A percentile compares a stretch with the other conserved stretches of the same genome.
These are phyloP conservation scores for Danionella cerebrum DNA, from an alignment of 2,113 vertebrate genomes.

Conservation along the genomic window DNA sequence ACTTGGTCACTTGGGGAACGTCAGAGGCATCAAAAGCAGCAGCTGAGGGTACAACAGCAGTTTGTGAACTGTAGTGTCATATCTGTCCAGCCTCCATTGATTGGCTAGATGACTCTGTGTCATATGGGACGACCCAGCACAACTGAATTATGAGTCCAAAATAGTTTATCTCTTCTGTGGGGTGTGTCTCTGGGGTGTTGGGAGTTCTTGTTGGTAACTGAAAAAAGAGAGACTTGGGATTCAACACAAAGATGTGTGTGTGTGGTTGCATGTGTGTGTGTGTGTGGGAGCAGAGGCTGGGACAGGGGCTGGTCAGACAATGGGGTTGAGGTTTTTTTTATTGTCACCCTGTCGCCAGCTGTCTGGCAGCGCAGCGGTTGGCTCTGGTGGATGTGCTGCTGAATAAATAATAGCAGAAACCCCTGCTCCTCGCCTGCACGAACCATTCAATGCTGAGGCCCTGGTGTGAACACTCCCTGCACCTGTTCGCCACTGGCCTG, in stretches of 20 bases:
- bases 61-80: constrained; percentile 67
- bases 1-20: constrained; percentile 23
- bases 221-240: constrained; percentile 5
- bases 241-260: constrained; percentile 26
- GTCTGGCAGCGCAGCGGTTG: constrained; percentile 44
- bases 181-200: neutral
- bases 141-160: constrained; percentile 37
- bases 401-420: constrained; percentile 71
- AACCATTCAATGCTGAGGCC: constrained; percentile 41
- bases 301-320: constrained; percentile 47
- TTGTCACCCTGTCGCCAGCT: constrained; percentile 59
- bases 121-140: neutral
- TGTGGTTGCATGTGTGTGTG: constrained; percentile 29
- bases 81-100: constrained; percentile 52
- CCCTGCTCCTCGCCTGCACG: constrained; percentile 63
- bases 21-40: constrained; percentile 39
- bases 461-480: constrained; percentile 19
- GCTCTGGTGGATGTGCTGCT: constrained; percentile 54
- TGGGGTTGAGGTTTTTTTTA: constrained; percentile 48
- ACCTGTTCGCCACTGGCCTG: constrained; percentile 50
- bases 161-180: constrained; percentile 54
- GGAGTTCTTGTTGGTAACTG: constrained; percentile 11
- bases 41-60: constrained; percentile 52
- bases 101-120: constrained; percentile 8
- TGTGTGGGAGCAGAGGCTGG: constrained; percentile 25